phyloP scores from a whole-genome alignment of 2,797 vertebrate species.

The Gambelia wislizenii region DNA sequence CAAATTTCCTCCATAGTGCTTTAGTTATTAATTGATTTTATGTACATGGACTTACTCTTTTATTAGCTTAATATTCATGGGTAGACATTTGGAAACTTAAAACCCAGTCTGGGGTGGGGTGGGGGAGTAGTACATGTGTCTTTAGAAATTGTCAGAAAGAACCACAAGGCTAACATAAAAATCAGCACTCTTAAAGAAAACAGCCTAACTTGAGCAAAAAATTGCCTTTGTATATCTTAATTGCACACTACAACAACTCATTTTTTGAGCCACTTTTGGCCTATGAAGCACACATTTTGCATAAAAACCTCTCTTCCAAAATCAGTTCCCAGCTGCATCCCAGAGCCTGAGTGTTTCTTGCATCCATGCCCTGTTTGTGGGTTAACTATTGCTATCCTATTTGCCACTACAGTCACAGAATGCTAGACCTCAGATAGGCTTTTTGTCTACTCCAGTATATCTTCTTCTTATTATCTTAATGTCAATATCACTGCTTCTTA shows the following conservation, averaged over 20 bases:
- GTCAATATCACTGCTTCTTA: neutral
- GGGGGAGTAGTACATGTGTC: neutral
- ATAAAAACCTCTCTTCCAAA: constrained; percentile 5
- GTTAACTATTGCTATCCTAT: too few species aligned
- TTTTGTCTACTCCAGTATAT: too few species aligned
- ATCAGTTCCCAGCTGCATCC: neutral
- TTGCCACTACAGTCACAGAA: too few species aligned
- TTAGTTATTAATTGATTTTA: neutral
- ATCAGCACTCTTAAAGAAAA: constrained; percentile 16
- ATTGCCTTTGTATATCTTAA: constrained; percentile 32
- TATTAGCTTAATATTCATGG: neutral
- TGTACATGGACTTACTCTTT: neutral
- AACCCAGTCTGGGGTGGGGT: neutral
- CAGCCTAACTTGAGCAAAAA: constrained; percentile 7
- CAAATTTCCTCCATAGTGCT: neutral
- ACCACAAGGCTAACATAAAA: constrained; percentile 11
- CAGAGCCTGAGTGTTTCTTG: neutral
- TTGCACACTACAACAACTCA: constrained; percentile 3
- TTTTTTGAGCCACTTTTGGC: constrained; percentile 13
- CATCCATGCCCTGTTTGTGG: too few species aligned
- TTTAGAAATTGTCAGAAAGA: constrained; percentile 42
- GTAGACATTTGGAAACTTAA: neutral
- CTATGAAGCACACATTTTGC: accelerated
- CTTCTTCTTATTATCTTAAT: too few species aligned
- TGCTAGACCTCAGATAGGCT: too few species aligned